Conservation (phyloP, 2,113 vertebrate species). For the Micronycteris hirsuta region DNA sequence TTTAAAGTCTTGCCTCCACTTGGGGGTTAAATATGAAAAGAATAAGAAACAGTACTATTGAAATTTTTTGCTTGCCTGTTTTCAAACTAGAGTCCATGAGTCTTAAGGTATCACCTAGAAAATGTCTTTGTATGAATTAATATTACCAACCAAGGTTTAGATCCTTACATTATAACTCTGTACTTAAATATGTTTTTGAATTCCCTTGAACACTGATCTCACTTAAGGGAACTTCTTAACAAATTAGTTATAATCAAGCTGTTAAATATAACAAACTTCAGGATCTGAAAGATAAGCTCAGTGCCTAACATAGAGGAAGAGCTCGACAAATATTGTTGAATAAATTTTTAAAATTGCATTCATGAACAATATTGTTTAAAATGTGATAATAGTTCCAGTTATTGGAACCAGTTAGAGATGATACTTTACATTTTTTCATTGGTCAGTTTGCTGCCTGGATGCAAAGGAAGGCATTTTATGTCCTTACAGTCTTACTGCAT, state of each 20-base stretch:
- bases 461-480: background rate
- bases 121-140: background rate
- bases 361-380: background rate
- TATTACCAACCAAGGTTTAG: background rate
- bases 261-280: background rate
- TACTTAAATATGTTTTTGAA: background rate
- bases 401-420: background rate
- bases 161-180: background rate
- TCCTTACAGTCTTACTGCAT: background rate
- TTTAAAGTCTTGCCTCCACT: conserved; percentile 13
- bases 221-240: background rate
- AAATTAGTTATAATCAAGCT: background rate
- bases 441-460: background rate
- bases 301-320: background rate
- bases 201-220: background rate
- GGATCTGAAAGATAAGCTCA: background rate
- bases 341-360: background rate
- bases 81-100: conserved; percentile 29
- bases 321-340: background rate
- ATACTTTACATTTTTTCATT: background rate
- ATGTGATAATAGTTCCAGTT: background rate
- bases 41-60: conserved; percentile 10
- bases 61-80: background rate
- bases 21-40: background rate
- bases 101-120: background rate